Evolutionary conservation across 2,113 vertebrate species (phyloP).

Genomic region (Elephas maximus): DNA sequence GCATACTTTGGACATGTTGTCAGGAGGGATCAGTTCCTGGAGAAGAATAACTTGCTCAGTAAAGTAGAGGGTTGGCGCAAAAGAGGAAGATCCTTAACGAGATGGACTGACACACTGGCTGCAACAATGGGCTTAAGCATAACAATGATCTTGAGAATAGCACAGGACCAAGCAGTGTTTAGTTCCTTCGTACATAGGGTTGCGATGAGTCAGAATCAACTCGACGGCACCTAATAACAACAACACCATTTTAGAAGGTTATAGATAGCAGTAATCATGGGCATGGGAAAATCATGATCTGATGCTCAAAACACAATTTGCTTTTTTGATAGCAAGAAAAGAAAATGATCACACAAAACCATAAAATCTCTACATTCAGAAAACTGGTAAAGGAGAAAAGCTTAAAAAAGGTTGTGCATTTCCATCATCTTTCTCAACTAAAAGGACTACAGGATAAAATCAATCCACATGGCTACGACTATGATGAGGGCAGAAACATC

Average conservation of each 20-base stretch:
- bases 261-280: background rate
- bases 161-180: no score
- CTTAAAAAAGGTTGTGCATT: background rate
- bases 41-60: no score
- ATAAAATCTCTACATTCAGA: background rate
- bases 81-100: no score
- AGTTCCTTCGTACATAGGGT: no score
- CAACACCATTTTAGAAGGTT: background rate
- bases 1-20: no score
- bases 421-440: background rate
- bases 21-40: no score
- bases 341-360: slow-evolving; percentile 27
- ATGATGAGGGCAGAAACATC: background rate
- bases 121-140: no score
- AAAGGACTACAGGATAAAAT: background rate
- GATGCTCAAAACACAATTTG: background rate
- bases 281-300: background rate
- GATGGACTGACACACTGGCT: no score
- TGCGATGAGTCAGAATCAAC: no score
- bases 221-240: no score
- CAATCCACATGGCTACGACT: background rate
- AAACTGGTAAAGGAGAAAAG: background rate
- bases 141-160: no score
- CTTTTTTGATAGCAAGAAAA: background rate
- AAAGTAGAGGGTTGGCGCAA: no score